phyloP scores from a whole-genome alignment of 2,888 invertebrate genomes.

The Archips xylosteana region DNA sequence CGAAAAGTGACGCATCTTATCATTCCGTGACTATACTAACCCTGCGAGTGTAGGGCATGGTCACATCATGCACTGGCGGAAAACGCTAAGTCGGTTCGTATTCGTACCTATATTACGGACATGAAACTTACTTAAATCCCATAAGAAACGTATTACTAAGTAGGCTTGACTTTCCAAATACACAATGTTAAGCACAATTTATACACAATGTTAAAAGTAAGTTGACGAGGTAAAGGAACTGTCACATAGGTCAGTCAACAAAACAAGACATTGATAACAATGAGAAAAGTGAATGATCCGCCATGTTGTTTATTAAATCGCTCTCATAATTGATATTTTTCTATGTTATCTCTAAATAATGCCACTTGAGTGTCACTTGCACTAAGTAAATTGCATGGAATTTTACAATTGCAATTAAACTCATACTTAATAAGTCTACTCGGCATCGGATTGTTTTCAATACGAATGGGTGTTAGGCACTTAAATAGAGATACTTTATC shows the following conservation, averaged over 20 bases:
- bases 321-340: constrained; percentile 72
- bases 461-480: not conserved
- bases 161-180: no score
- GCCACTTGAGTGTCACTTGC: not conserved
- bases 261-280: constrained; percentile 62
- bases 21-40: no score
- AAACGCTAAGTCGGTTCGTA: no score
- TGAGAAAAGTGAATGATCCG: constrained; percentile 68
- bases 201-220: constrained; percentile 10
- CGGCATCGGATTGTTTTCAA: not conserved
- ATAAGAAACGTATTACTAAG: no score
- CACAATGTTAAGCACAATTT: no score
- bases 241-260: constrained; percentile 67
- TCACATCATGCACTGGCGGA: no score
- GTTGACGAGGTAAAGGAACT: constrained; percentile 75
- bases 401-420: constrained; percentile 19
- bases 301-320: constrained; percentile 69
- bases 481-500: not conserved
- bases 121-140: no score
- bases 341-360: constrained; percentile 53
- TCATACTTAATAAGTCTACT: not conserved
- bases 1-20: no score
- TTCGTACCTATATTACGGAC: no score
- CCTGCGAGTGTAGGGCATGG: no score
- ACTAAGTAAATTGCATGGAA: constrained; percentile 24